Conservation (phyloP, 92 coral and sea anemone species). For the Virgularia gustaviana region DNA sequence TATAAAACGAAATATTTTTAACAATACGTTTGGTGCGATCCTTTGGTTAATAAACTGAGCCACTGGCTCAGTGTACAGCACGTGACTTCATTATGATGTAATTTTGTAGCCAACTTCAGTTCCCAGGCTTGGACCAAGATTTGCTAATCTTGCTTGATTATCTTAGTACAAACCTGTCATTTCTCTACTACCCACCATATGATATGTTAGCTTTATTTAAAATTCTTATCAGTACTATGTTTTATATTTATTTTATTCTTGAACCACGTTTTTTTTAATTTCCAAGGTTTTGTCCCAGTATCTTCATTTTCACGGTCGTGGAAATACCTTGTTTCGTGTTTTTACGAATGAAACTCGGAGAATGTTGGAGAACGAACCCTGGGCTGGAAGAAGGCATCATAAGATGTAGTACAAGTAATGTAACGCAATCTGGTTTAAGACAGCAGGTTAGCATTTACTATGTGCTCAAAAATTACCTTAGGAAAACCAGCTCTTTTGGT, state of each 20-base stretch:
- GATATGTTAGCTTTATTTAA: too few relatives aligned
- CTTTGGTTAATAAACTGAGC: too few relatives aligned
- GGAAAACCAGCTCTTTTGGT: too few relatives aligned
- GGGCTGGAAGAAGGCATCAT: background rate
- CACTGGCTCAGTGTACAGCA: too few relatives aligned
- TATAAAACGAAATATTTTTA: too few relatives aligned
- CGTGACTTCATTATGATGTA: too few relatives aligned
- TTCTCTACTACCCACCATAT: background rate
- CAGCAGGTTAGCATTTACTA: slow-evolving; percentile 13
- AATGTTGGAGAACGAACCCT: slow-evolving; percentile 1
- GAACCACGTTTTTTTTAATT: background rate
- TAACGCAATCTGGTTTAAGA: background rate
- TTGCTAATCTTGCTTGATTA: background rate
- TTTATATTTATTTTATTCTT: background rate
- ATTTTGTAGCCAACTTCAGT: too few relatives aligned
- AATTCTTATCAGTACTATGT: too few relatives aligned
- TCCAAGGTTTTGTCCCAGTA: slow-evolving; percentile 87
- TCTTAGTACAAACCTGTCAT: background rate
- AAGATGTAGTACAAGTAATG: background rate
- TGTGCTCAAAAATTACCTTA: too few relatives aligned
- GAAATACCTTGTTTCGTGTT: slow-evolving; percentile 69
- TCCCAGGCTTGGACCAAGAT: background rate
- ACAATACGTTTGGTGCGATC: too few relatives aligned
- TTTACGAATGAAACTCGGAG: slow-evolving; percentile 15
- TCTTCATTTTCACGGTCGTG: slow-evolving; percentile 75